Base-by-base conservation (phyloP, 2,888 invertebrate genomes). In the Vandiemenella viatica region DNA sequence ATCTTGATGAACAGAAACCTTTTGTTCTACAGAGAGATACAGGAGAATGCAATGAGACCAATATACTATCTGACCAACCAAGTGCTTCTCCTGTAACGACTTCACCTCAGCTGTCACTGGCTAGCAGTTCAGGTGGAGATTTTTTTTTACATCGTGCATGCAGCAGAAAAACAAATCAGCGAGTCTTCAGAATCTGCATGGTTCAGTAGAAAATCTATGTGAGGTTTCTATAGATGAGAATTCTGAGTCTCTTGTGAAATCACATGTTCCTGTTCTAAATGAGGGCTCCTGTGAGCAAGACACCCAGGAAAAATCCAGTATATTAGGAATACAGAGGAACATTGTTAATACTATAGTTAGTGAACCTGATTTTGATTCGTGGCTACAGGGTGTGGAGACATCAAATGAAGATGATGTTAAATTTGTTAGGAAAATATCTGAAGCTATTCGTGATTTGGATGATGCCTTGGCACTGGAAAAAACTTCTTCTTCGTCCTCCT, bases 361-460 rank as follows among this genome's bases (percentile, higher is more conserved):
- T 19, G 44, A 46, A 21, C 45, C 3, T 37, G 57, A 59, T 51
- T 70, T 75, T 58, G 77, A 76, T 58, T 76, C 75, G 1, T 77
- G 76, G 77, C 62, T 75, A 37, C 73, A 74, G 54, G 75, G 76
- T 43, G 74, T 76, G 7, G 74, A 75, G 1, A 71, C 70, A 3
- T 71, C 68, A 42, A 73, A 73, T 54, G 75, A 74, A 43, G 76
- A 75, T 45, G 76, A 77, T 56, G 72, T 75, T 57, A 73, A 73
- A 53, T 77, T 75, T 58, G 74, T 73, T 56, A 69, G 67, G 55
- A 76, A 76, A 55, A 73, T 77, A 50, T 76, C 75, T 49, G 76
- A 77, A 58, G 77, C 76, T 10, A 77, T 77, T 32, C 74, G 75
- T 61, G 77, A 77, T 63, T 68, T 77, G 56, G 77, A 77, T 64